Evolutionary conservation across 2,888 invertebrate genomes (phyloP).

Genomic region (Lottia gigantea): DNA sequence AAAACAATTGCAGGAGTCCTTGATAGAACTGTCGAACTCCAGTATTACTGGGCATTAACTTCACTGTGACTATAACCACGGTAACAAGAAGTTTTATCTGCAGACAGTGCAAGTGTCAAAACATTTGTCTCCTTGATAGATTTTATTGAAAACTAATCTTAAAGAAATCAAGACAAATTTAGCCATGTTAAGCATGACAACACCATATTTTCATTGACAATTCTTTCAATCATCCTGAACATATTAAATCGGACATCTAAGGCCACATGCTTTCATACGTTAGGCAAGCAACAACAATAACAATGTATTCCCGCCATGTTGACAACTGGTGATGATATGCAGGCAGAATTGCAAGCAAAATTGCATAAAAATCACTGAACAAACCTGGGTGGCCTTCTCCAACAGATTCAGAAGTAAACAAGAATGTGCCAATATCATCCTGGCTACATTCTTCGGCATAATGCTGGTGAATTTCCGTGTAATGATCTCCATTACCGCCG

Average conservation of each 20-base stretch:
- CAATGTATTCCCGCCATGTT: background rate
- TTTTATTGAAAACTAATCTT: too few species aligned
- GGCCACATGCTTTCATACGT: background rate
- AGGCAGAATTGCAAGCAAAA: background rate
- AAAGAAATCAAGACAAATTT: background rate
- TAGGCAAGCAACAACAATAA: background rate
- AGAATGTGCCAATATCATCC: conserved; percentile 61
- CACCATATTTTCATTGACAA: background rate
- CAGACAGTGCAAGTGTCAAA: too few species aligned
- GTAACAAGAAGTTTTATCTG: background rate
- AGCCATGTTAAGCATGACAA: too few species aligned
- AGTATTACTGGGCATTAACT: background rate
- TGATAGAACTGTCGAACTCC: too few species aligned
- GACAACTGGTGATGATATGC: background rate
- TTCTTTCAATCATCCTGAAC: conserved; percentile 12
- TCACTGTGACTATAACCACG: conserved; percentile 18
- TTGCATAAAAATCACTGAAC: too few species aligned
- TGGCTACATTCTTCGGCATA: conserved; percentile 61
- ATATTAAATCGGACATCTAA: conserved; percentile 41
- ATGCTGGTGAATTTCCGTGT: conserved; percentile 54
- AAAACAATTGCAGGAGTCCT: too few species aligned
- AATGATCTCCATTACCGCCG: conserved; percentile 45
- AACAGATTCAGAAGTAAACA: conserved; percentile 69
- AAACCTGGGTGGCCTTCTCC: conserved; percentile 69
- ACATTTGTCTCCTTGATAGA: too few species aligned